These are phyloP conservation scores for Sciurus niger DNA, from an alignment of 2,113 vertebrate species.

Conservation along the genomic window DNA sequence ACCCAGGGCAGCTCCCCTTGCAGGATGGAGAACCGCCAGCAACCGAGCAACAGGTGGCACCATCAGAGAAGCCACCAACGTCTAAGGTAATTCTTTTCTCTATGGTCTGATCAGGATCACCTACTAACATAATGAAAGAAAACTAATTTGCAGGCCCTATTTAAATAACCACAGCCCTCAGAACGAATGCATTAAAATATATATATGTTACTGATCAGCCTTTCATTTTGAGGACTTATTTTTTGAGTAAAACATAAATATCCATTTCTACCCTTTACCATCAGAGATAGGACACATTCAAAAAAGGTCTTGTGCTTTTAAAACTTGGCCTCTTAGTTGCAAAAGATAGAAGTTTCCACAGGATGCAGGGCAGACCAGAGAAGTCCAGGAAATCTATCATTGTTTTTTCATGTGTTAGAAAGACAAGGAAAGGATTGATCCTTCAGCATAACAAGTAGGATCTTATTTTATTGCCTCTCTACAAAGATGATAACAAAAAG, in stretches of 20 bases:
- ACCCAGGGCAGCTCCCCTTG: conserved; percentile 52
- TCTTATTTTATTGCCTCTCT: conserved; percentile 33
- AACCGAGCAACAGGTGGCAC: conserved; percentile 67
- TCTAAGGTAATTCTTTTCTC: conserved; percentile 60
- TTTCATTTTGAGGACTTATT: neutral
- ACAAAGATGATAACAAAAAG: neutral
- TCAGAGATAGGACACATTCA: neutral
- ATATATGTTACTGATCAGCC: neutral
- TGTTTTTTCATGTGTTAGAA: neutral
- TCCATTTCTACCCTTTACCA: neutral
- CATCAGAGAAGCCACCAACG: conserved; percentile 70
- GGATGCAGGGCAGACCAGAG: neutral
- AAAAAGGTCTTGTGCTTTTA: conserved; percentile 41
- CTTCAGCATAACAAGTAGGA: neutral
- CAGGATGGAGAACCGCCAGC: conserved; percentile 67
- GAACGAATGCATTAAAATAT: neutral
- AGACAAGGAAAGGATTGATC: neutral
- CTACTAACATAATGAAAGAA: neutral
- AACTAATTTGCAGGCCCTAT: neutral
- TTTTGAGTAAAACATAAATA: neutral
- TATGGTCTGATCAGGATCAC: neutral
- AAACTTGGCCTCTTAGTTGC: conserved; percentile 16
- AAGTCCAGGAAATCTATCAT: neutral
- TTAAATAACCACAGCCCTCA: neutral
- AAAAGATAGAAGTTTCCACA: neutral